Evolutionary conservation across 2,113 vertebrate species (phyloP), one percentile per base, ranked within the genome.

Genomic region (Phyllostomus hastatus): DNA sequence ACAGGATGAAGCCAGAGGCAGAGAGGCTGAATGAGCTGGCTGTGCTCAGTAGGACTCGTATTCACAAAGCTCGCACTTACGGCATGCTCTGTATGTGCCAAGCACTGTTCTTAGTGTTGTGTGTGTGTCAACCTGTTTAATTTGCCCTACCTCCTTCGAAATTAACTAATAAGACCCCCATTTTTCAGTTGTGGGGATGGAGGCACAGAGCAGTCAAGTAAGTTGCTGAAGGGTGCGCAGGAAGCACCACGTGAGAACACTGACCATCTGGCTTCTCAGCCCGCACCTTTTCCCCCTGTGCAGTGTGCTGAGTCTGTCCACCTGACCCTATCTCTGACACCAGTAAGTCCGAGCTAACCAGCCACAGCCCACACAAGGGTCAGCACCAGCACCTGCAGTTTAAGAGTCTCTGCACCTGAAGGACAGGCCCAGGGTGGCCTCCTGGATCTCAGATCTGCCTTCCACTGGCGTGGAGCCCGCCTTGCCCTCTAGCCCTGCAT

Each of bases 31-130:
- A 3, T 38, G 57, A 89, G 5, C 66, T 35, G 17, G 4, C 41
- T 0, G 0, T 7, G 0, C 1, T 52, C 46, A 48, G 33, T 3
- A 66, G 17, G 22, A 59, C 33, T 66, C 2, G 4, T 38, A 26
- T 75, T 73, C 69, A 28, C 41, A 28, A 12, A 67, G 48, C n/a
- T 86, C 38, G 22, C 7, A 4, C 75, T 64, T 67, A 31, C 1
- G 24, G 38, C 5, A 6, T 1, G 2, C 38, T 88, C 35, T 38
- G 20, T 35, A 3, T 14, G 7, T 48, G 15, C 38, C 20, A n/a
- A 61, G 26, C 28, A 61, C 17, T 46, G 10, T 26, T 52, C 73
- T 89, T 22, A 15, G 10, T 22, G 15, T 28, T 69, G 61, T 28
- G 17, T 0, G 0, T 66, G 17, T 48, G 64, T 43, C 15, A 17